These are phyloP conservation scores for Prorops nasuta DNA, from an alignment of 1,140 invertebrate genomes.

Conservation along the genomic window DNA sequence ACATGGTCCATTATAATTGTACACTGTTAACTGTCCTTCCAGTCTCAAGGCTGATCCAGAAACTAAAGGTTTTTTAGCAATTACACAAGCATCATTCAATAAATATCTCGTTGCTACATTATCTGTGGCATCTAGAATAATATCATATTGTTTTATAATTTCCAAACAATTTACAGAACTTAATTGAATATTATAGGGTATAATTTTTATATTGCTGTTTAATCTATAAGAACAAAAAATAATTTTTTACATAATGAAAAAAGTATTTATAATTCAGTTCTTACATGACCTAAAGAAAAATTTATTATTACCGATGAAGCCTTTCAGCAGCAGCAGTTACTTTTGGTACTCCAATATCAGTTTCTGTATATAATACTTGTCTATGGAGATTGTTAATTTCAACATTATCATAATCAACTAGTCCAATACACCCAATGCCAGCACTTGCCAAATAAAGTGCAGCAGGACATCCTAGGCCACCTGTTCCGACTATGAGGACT, in stretches of 20 bases:
- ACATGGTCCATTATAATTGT: slow-evolving; percentile 80
- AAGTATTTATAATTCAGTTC: slow-evolving; percentile 19
- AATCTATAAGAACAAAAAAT: too few relatives aligned
- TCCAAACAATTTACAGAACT: slow-evolving; percentile 74
- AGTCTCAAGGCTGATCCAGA: slow-evolving; percentile 92
- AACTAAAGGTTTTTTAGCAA: slow-evolving; percentile 75
- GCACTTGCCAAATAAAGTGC: slow-evolving; percentile 86
- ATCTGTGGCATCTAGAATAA: slow-evolving; percentile 93
- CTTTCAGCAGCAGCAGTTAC: slow-evolving; percentile 71
- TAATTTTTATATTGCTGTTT: slow-evolving; percentile 73
- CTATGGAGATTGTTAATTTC: slow-evolving; percentile 93
- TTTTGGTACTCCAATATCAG: slow-evolving; percentile 71
- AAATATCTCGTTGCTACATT: slow-evolving; percentile 95
- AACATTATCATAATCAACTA: slow-evolving; percentile 93
- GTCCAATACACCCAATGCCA: slow-evolving; percentile 84
- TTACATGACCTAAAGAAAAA: slow-evolving; percentile 6
- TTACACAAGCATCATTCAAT: slow-evolving; percentile 91
- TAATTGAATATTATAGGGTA: slow-evolving; percentile 71
- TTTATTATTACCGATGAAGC: slow-evolving; percentile 61
- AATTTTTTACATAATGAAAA: too few relatives aligned
- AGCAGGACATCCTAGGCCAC: slow-evolving; percentile 92
- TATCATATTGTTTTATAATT: slow-evolving; percentile 77
- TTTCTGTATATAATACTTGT: slow-evolving; percentile 83
- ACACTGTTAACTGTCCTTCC: slow-evolving; percentile 95
- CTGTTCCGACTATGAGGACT: slow-evolving; percentile 91